Base-by-base conservation (phyloP, 1,140 invertebrate genomes). In the Plodia interpunctella region DNA sequence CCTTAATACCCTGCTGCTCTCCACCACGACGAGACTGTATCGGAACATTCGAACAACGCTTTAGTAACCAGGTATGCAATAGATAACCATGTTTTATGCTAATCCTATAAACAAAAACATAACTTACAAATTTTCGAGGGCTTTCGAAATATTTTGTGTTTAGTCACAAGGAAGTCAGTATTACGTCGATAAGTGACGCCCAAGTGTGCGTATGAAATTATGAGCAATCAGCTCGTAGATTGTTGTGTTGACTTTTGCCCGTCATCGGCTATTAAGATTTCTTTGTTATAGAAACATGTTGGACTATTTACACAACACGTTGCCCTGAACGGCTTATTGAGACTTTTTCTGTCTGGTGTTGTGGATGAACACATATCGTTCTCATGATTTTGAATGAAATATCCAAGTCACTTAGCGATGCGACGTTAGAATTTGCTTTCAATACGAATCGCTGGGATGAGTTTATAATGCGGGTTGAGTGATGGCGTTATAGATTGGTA, bases 191-290 rank as follows among this genome's bases (percentile, higher is more conserved):
- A 60, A 51, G 54, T 66, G 59, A 66, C 59, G 64, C 54, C 61
- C 63, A 62, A 67, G 64, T 76, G 63, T 75, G 71, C 70, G 67
- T 71, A 72, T 59, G 63, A 70, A 81, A 78, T 85, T 84, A 84
- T 75, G 65, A 85, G 81, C 81, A 87, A 87, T 87, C 84, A 87
- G 76, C 71, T 61, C 70, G 64, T 76, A 76, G 79, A 88, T 88
- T 88, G 85, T 88, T 82, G 78, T 79, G 76, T 81, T 80, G 76
- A 85, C 76, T 83, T 70, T 85, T 73, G 78, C 83, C 66, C 77
- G 83, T 88, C 86, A 87, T 88, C 83, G 77, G 76, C 74, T 87
- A 88, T 87, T 88, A 88, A 88, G 86, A 87, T 80, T 78, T 84
- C 85, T 86, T 88, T 88, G 86, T 88, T 85, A 80, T 72, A 77